Base-by-base conservation (phyloP, 2,113 vertebrate genomes). In the Alouatta palliata region DNA sequence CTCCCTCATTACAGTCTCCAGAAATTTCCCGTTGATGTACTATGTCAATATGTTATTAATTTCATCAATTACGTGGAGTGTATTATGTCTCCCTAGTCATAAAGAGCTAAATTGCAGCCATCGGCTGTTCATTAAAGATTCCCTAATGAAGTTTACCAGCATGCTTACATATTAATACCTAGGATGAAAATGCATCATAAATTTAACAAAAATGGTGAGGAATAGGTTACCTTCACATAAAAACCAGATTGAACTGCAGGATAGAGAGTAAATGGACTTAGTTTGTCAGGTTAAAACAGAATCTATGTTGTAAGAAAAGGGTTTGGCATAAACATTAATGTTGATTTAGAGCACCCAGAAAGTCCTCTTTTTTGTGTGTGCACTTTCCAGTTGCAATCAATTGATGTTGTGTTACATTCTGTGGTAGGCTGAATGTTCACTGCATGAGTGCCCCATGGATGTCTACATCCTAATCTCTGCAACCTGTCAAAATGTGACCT, bases 101-200 rank as follows among this genome's bases (percentile, higher is more conserved):
- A 95, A 94, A 97, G 76, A 97, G 84, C 84, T 87, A 95, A 96
- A 82, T 88, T 86, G 81, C 97, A 98, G 98, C 95, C 98, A 97
- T 94, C 97, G 94, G 97, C 97, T 86, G 97, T 98, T 98, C 97
- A 98, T 97, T 97, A 98, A 98, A 98, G 96, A 97, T 96, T 96
- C 97, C 84, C 96, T 96, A 98, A 98, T 97, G 98, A 98, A 98
- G 90, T 95, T 98, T 97, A 98, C 97, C 92, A 37, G 84, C 79
- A 45, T 94, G 37, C 98, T 98, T 98, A 93, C 95, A 96, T 97
- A 98, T 98, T 98, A 98, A 97, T 96, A 90, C 96, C 61, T 30
- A 93, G 96, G 97, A 93, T 88, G 84, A 97, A 98, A 98, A 97
- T 43, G 90, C 94, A 97, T 92, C 97, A 97, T 97, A 95, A 97